These are phyloP conservation scores for Mactra quadrangularis DNA, from an alignment of 1,140 invertebrate genomes.

Conservation along the genomic window DNA sequence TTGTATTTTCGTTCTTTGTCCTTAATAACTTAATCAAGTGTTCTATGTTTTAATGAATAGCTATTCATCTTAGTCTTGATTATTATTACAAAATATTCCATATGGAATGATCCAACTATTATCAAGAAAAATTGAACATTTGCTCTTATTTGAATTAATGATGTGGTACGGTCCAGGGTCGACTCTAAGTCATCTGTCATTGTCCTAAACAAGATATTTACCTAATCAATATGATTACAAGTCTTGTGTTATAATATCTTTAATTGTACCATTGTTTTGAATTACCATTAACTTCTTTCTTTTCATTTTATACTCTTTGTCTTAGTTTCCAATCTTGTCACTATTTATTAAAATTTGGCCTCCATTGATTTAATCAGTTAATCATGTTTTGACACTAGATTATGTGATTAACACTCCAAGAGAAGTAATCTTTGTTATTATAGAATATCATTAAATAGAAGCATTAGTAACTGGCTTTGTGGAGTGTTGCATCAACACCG, in stretches of 20 bases:
- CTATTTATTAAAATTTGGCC: conserved; percentile 29
- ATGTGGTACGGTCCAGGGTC: not conserved
- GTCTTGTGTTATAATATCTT: not conserved
- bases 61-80: too few species aligned
- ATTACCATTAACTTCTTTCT: not conserved
- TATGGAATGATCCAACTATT: not conserved
- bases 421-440: too few species aligned
- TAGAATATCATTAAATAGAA: too few species aligned
- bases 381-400: conserved; percentile 34
- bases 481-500: too few species aligned
- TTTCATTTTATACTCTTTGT: conserved; percentile 17
- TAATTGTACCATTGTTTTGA: conserved; percentile 5
- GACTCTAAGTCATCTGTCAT: conserved; percentile 20
- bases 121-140: conserved; percentile 3
- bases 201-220: not conserved
- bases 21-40: too few species aligned
- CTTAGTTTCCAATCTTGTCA: conserved; percentile 12
- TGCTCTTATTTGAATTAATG: conserved; percentile 11
- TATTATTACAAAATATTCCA: too few species aligned
- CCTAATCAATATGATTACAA: conserved; percentile 17
- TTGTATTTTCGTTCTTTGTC: too few species aligned
- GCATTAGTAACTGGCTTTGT: too few species aligned
- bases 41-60: too few species aligned
- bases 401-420: not conserved
- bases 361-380: conserved; percentile 42